Evolutionary conservation across 2,113 vertebrate species (phyloP), one percentile per base, ranked within the genome.

Genomic region (Fulica atra): DNA sequence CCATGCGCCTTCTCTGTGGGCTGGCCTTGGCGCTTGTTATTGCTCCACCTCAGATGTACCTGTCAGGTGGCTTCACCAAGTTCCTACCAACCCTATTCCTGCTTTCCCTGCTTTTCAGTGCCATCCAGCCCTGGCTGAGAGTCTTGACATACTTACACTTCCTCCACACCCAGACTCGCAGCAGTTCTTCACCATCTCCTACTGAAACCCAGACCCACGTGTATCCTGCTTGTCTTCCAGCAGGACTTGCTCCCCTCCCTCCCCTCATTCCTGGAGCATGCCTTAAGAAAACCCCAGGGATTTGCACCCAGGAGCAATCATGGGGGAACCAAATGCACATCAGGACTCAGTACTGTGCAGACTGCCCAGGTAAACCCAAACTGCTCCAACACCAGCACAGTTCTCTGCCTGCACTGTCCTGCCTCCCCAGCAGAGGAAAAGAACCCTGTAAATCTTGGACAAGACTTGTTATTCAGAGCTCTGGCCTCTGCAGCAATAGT

Each of bases 41-140:
- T 65, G 82, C 61, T 89, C 36, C 54, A 61, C 44, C 57, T 74
- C 70, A 79, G 48, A 36, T 8, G 50, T 50, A 69, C 78, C 44
- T 25, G 53, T 33, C 81, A 69, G 53, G 59, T 72, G 70, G 78
- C 87, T 94, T 85, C 69, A 68, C 46, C 57, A 50, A 65, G 94
- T 85, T 78, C 24, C 33, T 79, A 84, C 35, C 38, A 81, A 73
- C n/a, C 57, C 68, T 38, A 1, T 44, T 90, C 33, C 74, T 89
- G 78, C 85, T 82, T 95, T 96, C 93, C 24, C 59, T 68, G 77
- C 84, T 89, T 91, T 84, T 64, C 93, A 92, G 79, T 44, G 69
- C 61, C 84, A 91, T 33, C 36, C 70, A 25, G 35, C 59, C 33
- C 61, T 33, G 65, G 81, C 85, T 94, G 74, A 59, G 51, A 88